Base-by-base conservation (phyloP, 2,888 invertebrate genomes). In the Xylocampa areola region DNA sequence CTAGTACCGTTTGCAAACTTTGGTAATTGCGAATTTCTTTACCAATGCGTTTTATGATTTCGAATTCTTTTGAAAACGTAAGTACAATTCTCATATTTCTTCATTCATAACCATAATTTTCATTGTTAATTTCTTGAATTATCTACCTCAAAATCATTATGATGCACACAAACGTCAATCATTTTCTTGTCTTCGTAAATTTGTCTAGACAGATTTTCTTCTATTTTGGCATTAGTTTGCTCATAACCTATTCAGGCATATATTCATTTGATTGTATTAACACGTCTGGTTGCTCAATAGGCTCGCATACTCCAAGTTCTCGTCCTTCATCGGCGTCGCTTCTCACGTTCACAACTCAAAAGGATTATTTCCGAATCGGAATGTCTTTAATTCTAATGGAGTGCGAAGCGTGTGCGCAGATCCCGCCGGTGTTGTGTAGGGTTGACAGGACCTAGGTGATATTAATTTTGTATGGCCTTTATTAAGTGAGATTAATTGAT, bases 361-460 rank as follows among this genome's bases (percentile, higher is more conserved):
- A 68, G 77, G 74, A 75, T 75, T 74, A 77, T 75, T 75, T 75
- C 75, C 76, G 75, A 75, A 76, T 76, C 68, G 76, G 76, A 75
- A 75, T 75, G 75, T 68, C 65, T 77, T 77, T 75, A 69, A 77
- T 75, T 75, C 68, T 78, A 78, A 79, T 78, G 80, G 73, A 79
- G 78, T 78, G 80, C 76, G 68, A 80, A 76, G 70, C 66, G 65
- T 73, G 64, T 65, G 63, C 55, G 62, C 76, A 58, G 60, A 71
- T 64, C 71, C 62, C 47, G 61, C 49, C 61, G 49, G 50, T 62
- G 16, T 37, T 16, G 7, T 8, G 7, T 45, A 76, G 75, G 76
- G 75, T 10, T 74, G 76, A 14, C 50, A 30, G 1, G 5, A 27
- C 2, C n/a, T 10, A 27, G 8, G 27, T 27, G 27, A 6, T 4